A percentile compares a stretch with the other conserved stretches of the same genome.
phyloP scores from a whole-genome alignment of 2,113 vertebrate genomes.

The Phainopepla nitens region DNA sequence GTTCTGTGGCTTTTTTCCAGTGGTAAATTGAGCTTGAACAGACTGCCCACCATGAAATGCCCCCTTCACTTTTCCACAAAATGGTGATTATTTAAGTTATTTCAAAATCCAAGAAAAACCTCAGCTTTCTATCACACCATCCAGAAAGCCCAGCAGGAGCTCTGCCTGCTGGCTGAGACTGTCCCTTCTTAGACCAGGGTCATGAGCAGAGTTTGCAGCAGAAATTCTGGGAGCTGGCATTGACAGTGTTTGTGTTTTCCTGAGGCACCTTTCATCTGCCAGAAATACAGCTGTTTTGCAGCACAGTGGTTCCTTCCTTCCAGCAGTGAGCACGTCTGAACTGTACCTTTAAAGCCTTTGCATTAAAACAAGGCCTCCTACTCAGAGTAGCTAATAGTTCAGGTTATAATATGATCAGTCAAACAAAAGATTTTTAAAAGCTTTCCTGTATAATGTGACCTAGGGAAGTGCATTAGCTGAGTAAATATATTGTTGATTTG shows the following conservation, averaged over 20 bases:
- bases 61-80: background rate
- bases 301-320: background rate
- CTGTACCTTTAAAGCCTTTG: background rate
- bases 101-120: background rate
- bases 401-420: background rate
- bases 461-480: conserved; percentile 10
- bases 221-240: background rate
- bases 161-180: background rate
- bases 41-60: background rate
- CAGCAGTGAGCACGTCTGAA: background rate
- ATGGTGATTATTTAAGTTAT: background rate
- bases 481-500: conserved; percentile 13
- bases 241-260: background rate
- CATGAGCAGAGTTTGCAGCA: background rate
- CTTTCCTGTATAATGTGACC: conserved; percentile 4
- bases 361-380: background rate
- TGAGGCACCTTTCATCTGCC: background rate
- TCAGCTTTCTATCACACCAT: background rate
- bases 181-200: background rate
- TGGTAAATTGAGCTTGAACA: background rate
- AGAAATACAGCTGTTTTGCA: background rate
- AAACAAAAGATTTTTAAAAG: conserved; percentile 46
- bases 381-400: background rate
- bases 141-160: background rate
- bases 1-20: background rate